Conservation (phyloP, 2,113 vertebrate genomes). For the Dolichallabes microphthalmus region DNA sequence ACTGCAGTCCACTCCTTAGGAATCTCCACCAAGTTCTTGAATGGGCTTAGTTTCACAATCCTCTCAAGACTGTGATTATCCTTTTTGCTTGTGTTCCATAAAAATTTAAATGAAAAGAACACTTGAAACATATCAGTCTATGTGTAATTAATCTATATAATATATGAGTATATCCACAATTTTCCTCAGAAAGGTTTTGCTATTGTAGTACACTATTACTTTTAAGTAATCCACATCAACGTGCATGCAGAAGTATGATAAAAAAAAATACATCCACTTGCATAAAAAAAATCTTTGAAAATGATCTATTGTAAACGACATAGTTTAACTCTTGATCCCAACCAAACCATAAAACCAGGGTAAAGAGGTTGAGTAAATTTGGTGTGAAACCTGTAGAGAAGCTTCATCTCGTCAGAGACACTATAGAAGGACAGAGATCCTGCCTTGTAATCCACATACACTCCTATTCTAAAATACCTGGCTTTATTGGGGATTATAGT, state of each 20-base stretch:
- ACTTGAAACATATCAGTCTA: too few relatives aligned
- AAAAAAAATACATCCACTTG: neutral
- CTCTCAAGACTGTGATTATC: too few relatives aligned
- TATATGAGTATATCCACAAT: too few relatives aligned
- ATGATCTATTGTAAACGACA: neutral
- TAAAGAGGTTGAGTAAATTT: conserved; percentile 33
- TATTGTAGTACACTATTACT: neutral
- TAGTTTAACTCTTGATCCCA: neutral
- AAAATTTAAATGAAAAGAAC: too few relatives aligned
- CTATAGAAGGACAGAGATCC: too few relatives aligned
- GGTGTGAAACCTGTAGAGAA: conserved; percentile 17
- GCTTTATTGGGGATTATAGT: neutral
- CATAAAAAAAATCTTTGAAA: neutral
- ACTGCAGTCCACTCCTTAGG: too few relatives aligned
- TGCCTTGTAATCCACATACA: too few relatives aligned
- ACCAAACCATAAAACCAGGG: conserved; percentile 11
- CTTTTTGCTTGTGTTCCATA: too few relatives aligned
- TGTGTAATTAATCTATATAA: too few relatives aligned
- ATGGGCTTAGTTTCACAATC: too few relatives aligned
- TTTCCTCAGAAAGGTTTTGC: neutral
- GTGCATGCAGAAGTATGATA: too few relatives aligned
- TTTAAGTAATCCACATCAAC: neutral
- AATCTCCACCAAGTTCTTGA: too few relatives aligned
- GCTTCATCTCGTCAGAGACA: neutral
- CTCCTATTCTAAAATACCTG: neutral